phyloP scores from a whole-genome alignment of 2,888 invertebrate genomes.

The Dynastes tityus region DNA sequence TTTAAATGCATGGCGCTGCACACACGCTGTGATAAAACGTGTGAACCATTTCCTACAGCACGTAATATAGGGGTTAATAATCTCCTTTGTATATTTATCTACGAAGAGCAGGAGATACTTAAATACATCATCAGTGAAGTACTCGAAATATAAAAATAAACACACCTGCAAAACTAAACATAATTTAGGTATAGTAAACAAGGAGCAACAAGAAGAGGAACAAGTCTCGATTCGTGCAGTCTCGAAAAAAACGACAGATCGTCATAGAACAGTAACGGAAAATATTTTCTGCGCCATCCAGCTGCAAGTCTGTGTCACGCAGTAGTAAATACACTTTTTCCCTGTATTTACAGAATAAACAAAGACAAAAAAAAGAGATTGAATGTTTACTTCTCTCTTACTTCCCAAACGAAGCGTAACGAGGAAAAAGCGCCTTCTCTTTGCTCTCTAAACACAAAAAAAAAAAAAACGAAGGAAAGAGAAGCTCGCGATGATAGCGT shows the following conservation, averaged over 20 bases:
- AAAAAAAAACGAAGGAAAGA: background rate
- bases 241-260: background rate
- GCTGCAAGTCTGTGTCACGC: constrained; percentile 1
- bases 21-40: no score
- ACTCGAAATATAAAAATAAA: constrained; percentile 13
- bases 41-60: no score
- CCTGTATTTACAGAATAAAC: constrained; percentile 22
- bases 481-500: constrained; percentile 22
- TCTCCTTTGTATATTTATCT: background rate
- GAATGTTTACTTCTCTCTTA: constrained; percentile 14
- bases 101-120: constrained; percentile 1
- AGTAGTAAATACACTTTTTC: constrained; percentile 23
- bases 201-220: background rate
- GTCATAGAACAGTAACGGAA: background rate
- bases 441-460: background rate
- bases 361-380: constrained; percentile 10
- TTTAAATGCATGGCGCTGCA: no score
- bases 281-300: background rate
- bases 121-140: constrained; percentile 4
- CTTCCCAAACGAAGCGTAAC: background rate
- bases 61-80: background rate
- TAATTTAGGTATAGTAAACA: background rate
- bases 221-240: background rate
- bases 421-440: background rate
- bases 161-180: constrained; percentile 20